phyloP scores from a whole-genome alignment of 2,888 invertebrate species.

The Atrina japonica region DNA sequence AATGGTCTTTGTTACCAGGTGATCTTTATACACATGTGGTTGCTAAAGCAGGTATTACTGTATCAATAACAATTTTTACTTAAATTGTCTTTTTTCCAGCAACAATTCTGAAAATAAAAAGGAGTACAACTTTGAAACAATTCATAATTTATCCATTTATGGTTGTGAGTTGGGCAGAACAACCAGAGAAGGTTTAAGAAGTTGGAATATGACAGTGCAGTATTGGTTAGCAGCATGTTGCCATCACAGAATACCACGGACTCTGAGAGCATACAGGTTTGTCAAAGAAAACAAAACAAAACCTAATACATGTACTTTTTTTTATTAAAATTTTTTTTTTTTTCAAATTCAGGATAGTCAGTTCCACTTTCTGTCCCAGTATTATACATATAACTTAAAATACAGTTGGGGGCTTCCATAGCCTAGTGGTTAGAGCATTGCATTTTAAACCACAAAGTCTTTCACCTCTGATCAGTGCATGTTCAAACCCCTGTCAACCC shows the following conservation, averaged over 20 bases:
- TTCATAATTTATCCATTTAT: slow-evolving; percentile 88
- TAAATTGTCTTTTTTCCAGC: slow-evolving; percentile 8
- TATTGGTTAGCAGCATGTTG: slow-evolving; percentile 97
- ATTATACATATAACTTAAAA: background rate
- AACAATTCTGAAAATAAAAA: background rate
- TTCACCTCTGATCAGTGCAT: too few relatives aligned
- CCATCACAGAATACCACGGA: slow-evolving; percentile 89
- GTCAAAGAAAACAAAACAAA: background rate
- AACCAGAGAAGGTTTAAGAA: slow-evolving; percentile 92
- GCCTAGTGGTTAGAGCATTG: too few relatives aligned
- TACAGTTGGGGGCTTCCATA: too few relatives aligned
- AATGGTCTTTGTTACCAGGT: too few relatives aligned
- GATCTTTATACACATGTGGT: too few relatives aligned
- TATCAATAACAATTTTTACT: too few relatives aligned
- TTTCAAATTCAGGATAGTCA: background rate
- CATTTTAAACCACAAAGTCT: too few relatives aligned
- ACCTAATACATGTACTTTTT: background rate
- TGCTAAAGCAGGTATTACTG: too few relatives aligned
- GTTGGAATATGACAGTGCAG: slow-evolving; percentile 98
- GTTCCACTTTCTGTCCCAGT: background rate
- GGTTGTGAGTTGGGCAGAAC: slow-evolving; percentile 91
- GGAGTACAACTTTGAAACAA: slow-evolving; percentile 83
- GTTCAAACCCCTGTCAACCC: too few relatives aligned
- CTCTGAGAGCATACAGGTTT: slow-evolving; percentile 54
- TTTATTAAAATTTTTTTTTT: background rate